Evolutionary conservation across 2,888 invertebrate genomes (phyloP), one percentile per base, ranked within the genome.

Genomic region (Chalcis sispes): DNA sequence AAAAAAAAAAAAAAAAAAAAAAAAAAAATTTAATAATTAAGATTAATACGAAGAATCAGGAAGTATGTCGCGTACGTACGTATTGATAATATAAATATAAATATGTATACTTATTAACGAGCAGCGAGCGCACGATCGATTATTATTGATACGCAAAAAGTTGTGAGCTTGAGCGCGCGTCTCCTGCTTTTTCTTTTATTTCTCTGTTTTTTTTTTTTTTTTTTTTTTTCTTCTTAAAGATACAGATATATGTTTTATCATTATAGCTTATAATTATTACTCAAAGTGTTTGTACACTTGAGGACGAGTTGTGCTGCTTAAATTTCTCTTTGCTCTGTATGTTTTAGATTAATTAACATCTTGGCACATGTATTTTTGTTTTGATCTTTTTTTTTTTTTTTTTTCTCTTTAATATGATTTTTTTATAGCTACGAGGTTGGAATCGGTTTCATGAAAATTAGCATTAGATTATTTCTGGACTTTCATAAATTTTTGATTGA

Each of bases 151-250:
- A n/a, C 42, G 7, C 54, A 50, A n/a, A n/a, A n/a, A n/a, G n/a
- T n/a, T n/a, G n/a, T 29, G 27, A 58, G 29, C 2, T 29, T 42
- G 8, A 29, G 18, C 23, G 70, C 59, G 52, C 59, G 32, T 66
- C 71, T 71, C 58, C 70, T 36, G n/a, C 18, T 48, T 25, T 46
- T 48, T 62, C 67, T 23, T 54, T 61, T 46, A 50, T 29, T 71
- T 36, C 36, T 36, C 4, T 36, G n/a, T n/a, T n/a, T n/a, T n/a
- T n/a, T n/a, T n/a, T n/a, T n/a, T n/a, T n/a, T n/a, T n/a, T n/a
- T n/a, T n/a, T n/a, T n/a, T n/a, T n/a, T n/a, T n/a, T n/a, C n/a
- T n/a, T n/a, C n/a, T n/a, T n/a, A n/a, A n/a, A n/a, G n/a, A n/a
- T n/a, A n/a, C n/a, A n/a, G n/a, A n/a, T n/a, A n/a, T n/a, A n/a